Conservation (phyloP, 2,113 vertebrate genomes). For the Pseudorhombus dupliciocellatus region DNA sequence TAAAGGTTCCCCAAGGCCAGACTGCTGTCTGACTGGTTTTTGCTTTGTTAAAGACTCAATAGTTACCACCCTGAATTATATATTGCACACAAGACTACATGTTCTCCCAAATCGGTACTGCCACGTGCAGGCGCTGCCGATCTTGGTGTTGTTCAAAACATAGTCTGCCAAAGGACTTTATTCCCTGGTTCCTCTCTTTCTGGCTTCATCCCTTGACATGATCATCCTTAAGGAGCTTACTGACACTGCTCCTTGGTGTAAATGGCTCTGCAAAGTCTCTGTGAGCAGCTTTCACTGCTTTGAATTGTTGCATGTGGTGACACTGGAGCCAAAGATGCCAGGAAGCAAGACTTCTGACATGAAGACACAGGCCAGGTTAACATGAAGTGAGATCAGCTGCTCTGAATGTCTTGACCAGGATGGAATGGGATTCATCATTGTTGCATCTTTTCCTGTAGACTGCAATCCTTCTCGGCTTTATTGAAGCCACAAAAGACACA, state of each 20-base stretch:
- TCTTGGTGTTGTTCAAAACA: background rate
- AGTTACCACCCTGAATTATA: too few relatives aligned
- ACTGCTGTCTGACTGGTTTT: background rate
- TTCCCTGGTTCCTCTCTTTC: background rate
- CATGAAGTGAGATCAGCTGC: background rate
- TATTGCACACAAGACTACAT: too few relatives aligned
- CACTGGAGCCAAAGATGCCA: background rate
- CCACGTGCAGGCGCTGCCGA: background rate
- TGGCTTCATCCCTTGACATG: slow-evolving; percentile 5
- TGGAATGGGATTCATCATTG: too few relatives aligned
- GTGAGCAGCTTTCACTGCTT: slow-evolving; percentile 24
- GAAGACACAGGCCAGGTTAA: background rate
- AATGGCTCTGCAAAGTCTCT: slow-evolving; percentile 3
- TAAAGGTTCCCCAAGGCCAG: background rate
- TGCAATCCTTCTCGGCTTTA: too few relatives aligned
- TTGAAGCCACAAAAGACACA: too few relatives aligned
- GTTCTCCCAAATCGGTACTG: too few relatives aligned
- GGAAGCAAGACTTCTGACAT: background rate
- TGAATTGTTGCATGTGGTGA: background rate
- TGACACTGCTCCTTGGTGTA: slow-evolving; percentile 32
- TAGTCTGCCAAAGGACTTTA: too few relatives aligned
- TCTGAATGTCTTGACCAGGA: background rate
- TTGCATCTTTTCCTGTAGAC: too few relatives aligned
- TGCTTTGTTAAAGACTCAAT: too few relatives aligned
- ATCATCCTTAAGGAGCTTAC: slow-evolving; percentile 48